Evolutionary conservation across 2,113 vertebrate species (phyloP).

Genomic region (Heliornis fulica): DNA sequence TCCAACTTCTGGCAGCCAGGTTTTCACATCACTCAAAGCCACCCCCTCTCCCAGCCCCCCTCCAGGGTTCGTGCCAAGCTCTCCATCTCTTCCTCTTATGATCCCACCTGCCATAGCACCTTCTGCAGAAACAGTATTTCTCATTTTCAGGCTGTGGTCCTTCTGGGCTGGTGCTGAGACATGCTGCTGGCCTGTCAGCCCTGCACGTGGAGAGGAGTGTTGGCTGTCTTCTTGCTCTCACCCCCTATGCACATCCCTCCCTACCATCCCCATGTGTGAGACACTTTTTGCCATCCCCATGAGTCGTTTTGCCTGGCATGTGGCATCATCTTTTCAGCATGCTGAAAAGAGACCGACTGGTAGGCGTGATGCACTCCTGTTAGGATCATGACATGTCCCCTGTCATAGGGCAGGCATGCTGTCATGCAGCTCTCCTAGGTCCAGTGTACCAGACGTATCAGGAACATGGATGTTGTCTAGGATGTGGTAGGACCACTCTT

Average conservation of each 20-base stretch:
- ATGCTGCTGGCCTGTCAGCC: background rate
- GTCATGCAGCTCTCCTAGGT: background rate
- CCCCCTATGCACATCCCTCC: background rate
- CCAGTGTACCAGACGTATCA: fast-evolving
- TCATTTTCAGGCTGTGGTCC: background rate
- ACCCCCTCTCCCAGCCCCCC: background rate
- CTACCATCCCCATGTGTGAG: background rate
- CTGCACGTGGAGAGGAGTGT: background rate
- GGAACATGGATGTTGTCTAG: background rate
- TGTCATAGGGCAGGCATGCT: background rate
- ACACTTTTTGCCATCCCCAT: background rate
- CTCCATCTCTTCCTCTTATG: background rate
- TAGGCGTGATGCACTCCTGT: background rate
- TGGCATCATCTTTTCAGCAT: background rate
- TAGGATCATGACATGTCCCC: background rate
- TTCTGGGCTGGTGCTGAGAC: background rate
- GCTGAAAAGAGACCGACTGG: background rate
- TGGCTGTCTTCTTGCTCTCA: background rate
- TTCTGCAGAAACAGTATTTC: background rate
- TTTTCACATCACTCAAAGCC: slow-evolving; percentile 40
- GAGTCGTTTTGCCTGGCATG: background rate
- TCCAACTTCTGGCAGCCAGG: slow-evolving; percentile 47
- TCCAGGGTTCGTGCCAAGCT: background rate
- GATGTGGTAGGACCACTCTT: background rate
- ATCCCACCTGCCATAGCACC: slow-evolving; percentile 26